Evolutionary conservation across 2,888 invertebrate species (phyloP).

Genomic region (Lycia hirtaria): DNA sequence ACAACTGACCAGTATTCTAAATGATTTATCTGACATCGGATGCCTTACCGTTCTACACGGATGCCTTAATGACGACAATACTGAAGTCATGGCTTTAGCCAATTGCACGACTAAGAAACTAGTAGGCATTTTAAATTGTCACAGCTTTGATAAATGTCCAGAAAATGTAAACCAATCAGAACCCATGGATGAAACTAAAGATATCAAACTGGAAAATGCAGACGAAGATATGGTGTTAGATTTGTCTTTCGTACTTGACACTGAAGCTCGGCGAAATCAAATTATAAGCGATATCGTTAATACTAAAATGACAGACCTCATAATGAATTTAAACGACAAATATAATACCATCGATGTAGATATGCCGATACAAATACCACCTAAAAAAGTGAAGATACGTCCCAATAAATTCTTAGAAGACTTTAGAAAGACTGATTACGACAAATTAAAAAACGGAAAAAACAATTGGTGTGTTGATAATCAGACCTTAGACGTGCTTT

Average conservation of each 20-base stretch:
- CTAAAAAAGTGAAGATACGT: slow-evolving; percentile 36
- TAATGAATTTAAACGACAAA: slow-evolving; percentile 81
- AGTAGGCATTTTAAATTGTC: slow-evolving; percentile 75
- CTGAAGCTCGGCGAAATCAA: slow-evolving; percentile 33
- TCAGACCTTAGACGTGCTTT: slow-evolving; percentile 69
- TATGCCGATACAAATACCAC: slow-evolving; percentile 6
- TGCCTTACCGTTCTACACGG: slow-evolving; percentile 88
- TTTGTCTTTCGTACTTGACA: slow-evolving; percentile 19
- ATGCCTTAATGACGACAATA: slow-evolving; percentile 87
- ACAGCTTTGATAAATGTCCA: slow-evolving; percentile 61
- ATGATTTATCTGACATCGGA: slow-evolving; percentile 86
- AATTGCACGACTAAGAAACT: slow-evolving; percentile 78
- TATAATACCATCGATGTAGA: slow-evolving; percentile 36
- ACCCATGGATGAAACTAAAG: slow-evolving; percentile 15
- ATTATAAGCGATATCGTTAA: slow-evolving; percentile 86
- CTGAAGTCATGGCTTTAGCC: slow-evolving; percentile 87
- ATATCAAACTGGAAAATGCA: too few species aligned
- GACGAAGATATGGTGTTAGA: slow-evolving; percentile 26
- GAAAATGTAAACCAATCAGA: slow-evolving; percentile 1
- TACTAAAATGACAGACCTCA: slow-evolving; percentile 80
- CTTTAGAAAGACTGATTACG: slow-evolving; percentile 74
- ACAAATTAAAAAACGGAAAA: slow-evolving; percentile 80
- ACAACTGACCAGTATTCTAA: slow-evolving; percentile 86
- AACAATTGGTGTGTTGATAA: slow-evolving; percentile 85
- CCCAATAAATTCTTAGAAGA: slow-evolving; percentile 54